Base-by-base conservation (phyloP, 2,113 vertebrate species). In the Indicator indicator region DNA sequence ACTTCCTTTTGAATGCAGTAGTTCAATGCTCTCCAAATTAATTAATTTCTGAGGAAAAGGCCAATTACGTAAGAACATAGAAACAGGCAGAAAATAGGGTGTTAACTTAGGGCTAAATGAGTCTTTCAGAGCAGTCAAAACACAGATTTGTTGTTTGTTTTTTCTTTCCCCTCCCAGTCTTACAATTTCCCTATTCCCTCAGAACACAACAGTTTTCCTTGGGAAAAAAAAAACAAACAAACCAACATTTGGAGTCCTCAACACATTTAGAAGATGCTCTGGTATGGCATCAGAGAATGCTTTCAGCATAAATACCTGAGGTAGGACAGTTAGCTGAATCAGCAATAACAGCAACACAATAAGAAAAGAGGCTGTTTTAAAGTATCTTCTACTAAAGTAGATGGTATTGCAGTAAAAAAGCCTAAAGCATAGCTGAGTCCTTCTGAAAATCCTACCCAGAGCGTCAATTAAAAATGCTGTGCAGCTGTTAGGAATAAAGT, bases 391-490 rank as follows among this genome's bases (percentile, higher is more conserved):
- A 33, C 28, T 73, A 62, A 77, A 77, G 46, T 44, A 67, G 40
- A 46, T 26, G 5, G 21, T 36, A 69, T 71, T 78, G 4, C 79
- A 68, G 32, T 33, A 18, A 74, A 75, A 69, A 77, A 44, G 12
- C 0, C 0, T 21, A 54, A 14, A 71, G 5, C 42, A 36, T 11
- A 28, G 38, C 27, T 0, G 16, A 67, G 5, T 68, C 23, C 16
- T 86, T 42, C 67, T 75, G 42, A 83, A 79, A 88, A 90, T 83
- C 54, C 58, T 42, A 42, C 18, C 7, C 1, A 3, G 56, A 9
- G 4, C 46, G 9, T 63, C 48, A 68, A 32, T 30, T 65, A 42
- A 86, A 89, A 94, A 88, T 54, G 4, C 11, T 60, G 5, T 36
- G 18, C 20, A 68, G 14, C 5, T 79, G 16, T 60, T 72, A 52